Conservation (phyloP, 2,113 vertebrate genomes). For the Takifugu bimaculatus region DNA sequence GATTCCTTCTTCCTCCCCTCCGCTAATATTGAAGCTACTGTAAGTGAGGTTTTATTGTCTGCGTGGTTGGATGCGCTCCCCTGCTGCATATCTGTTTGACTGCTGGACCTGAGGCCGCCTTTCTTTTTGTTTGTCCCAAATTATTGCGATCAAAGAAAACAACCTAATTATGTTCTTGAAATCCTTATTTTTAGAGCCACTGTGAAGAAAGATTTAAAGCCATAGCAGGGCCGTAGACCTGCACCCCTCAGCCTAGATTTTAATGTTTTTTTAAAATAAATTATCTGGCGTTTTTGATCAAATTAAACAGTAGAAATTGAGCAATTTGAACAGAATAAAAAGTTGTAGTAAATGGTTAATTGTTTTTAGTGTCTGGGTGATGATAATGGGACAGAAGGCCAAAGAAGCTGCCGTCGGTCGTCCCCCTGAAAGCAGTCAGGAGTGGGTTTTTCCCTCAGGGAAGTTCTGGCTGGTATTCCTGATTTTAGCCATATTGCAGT, state of each 20-base stretch:
- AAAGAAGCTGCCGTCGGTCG: too few relatives aligned
- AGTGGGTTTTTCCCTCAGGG: constrained; percentile 18
- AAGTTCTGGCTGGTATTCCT: constrained; percentile 5
- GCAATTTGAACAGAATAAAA: too few relatives aligned
- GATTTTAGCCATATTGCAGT: constrained; percentile 2
- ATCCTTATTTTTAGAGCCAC: constrained; percentile 30
- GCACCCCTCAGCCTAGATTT: not conserved
- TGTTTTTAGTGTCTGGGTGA: too few relatives aligned
- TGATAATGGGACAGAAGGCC: too few relatives aligned
- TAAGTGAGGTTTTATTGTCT: constrained; percentile 39
- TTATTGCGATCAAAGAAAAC: constrained; percentile 8
- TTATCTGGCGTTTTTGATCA: too few relatives aligned
- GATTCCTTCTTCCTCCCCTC: not conserved
- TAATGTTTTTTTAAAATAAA: not conserved
- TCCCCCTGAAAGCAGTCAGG: not conserved
- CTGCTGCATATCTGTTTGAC: constrained; percentile 29
- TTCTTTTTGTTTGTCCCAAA: constrained; percentile 50
- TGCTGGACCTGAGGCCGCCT: constrained; percentile 33
- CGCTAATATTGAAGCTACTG: constrained; percentile 59
- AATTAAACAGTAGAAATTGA: too few relatives aligned
- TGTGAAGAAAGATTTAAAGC: constrained; percentile 28
- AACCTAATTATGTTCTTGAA: constrained; percentile 40
- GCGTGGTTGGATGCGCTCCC: constrained; percentile 17
- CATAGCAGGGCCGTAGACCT: constrained; percentile 10
- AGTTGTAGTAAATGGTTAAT: too few relatives aligned